Conservation (phyloP, 2,888 invertebrate species). For the Lycocerus yunnanus region DNA sequence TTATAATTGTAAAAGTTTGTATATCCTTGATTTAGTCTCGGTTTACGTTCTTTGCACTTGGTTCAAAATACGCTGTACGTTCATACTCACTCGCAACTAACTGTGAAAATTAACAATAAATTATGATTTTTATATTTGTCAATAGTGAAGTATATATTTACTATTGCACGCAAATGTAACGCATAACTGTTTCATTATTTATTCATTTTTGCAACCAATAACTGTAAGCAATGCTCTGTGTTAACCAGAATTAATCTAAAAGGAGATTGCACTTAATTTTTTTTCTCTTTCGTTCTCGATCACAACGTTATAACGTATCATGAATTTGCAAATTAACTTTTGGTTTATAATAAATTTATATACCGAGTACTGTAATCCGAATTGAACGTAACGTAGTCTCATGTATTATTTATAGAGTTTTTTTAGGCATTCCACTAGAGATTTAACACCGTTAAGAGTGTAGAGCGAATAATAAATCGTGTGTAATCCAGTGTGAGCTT, state of each 20-base stretch:
- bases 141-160: background rate
- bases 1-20: background rate
- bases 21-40: background rate
- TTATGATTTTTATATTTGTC: background rate
- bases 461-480: background rate
- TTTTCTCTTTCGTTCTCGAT: background rate
- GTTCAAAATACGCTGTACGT: background rate
- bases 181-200: background rate
- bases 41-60: background rate
- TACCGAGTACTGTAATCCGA: background rate
- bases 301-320: background rate
- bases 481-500: background rate
- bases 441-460: background rate
- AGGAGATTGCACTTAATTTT: background rate
- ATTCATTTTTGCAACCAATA: background rate
- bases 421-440: background rate
- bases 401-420: background rate
- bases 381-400: background rate
- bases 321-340: background rate
- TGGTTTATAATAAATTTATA: background rate
- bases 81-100: background rate
- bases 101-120: background rate
- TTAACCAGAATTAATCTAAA: background rate
- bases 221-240: background rate
- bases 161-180: background rate